These are phyloP conservation scores for Zaprionus lachaisei DNA, from an alignment of 1,140 invertebrate genomes.

Conservation along the genomic window DNA sequence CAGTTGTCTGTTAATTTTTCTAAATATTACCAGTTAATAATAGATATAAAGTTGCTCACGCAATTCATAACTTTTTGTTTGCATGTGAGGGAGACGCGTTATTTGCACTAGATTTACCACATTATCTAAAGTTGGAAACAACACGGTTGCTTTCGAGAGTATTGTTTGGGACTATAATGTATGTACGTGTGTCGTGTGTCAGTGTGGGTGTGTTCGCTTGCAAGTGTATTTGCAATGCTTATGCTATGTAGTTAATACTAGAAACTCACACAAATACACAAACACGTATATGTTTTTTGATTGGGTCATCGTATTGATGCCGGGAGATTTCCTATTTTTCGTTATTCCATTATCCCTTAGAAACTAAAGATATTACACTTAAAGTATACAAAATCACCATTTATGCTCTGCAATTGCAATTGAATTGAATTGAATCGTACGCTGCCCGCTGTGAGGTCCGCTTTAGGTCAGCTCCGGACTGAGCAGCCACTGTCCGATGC, in stretches of 20 bases:
- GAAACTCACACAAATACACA: conserved; percentile 48
- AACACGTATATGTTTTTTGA: conserved; percentile 50
- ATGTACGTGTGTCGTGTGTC: conserved; percentile 19
- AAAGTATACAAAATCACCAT: conserved; percentile 83
- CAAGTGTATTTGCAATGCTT: neutral
- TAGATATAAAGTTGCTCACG: conserved; percentile 24
- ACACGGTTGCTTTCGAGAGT: conserved; percentile 7
- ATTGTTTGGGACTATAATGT: conserved; percentile 9
- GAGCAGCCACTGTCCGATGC: conserved; percentile 71
- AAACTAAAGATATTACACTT: conserved; percentile 81
- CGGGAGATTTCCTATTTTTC: conserved; percentile 23
- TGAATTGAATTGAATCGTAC: conserved; percentile 67
- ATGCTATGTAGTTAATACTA: neutral
- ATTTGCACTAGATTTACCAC: conserved; percentile 54
- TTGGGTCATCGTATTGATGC: conserved; percentile 32
- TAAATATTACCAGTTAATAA: conserved; percentile 40
- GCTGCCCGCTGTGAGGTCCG: conserved; percentile 4
- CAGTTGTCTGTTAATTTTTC: conserved; percentile 1
- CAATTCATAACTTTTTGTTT: conserved; percentile 13
- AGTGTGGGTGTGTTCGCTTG: conserved; percentile 13
- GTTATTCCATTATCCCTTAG: conserved; percentile 50
- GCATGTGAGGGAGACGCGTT: conserved; percentile 24
- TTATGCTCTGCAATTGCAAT: conserved; percentile 82
- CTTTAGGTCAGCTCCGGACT: conserved; percentile 69
- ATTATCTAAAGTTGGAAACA: conserved; percentile 30